phyloP scores from a whole-genome alignment of 2,797 vertebrate genomes.

The Arremon aurantiirostris region DNA sequence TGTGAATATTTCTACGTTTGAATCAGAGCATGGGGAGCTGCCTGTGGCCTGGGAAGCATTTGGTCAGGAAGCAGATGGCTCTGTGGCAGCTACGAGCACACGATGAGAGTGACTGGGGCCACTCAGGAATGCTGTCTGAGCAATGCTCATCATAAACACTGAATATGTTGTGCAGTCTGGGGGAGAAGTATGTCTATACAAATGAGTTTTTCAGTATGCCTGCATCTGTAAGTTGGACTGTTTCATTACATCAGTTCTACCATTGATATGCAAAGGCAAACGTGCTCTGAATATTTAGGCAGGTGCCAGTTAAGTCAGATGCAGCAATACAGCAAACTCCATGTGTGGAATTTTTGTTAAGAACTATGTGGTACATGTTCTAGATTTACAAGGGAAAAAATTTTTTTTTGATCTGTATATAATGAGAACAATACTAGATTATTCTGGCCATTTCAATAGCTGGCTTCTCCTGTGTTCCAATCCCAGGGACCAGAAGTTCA shows the following conservation, averaged over 20 bases:
- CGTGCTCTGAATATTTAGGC: background rate
- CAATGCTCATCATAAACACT: background rate
- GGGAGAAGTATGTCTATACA: background rate
- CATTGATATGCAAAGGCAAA: background rate
- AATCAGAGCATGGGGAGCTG: background rate
- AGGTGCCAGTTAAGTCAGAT: background rate
- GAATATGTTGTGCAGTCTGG: background rate
- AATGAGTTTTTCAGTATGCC: background rate
- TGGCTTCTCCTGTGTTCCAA: background rate
- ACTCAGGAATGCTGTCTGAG: background rate
- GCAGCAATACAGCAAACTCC: background rate
- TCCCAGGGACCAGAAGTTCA: background rate
- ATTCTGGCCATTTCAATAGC: background rate
- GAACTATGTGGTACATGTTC: background rate
- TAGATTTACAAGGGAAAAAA: background rate
- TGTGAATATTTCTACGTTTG: conserved; percentile 44
- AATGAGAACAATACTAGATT: background rate
- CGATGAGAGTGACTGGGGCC: background rate
- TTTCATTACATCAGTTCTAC: background rate
- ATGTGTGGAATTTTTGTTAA: background rate
- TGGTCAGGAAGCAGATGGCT: conserved; percentile 42
- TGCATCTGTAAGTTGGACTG: background rate
- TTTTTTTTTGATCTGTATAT: background rate
- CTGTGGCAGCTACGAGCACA: background rate
- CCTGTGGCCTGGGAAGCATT: conserved; percentile 26